Evolutionary conservation across 2,113 vertebrate genomes (phyloP).

Genomic region (Cephalopholis sonnerati): DNA sequence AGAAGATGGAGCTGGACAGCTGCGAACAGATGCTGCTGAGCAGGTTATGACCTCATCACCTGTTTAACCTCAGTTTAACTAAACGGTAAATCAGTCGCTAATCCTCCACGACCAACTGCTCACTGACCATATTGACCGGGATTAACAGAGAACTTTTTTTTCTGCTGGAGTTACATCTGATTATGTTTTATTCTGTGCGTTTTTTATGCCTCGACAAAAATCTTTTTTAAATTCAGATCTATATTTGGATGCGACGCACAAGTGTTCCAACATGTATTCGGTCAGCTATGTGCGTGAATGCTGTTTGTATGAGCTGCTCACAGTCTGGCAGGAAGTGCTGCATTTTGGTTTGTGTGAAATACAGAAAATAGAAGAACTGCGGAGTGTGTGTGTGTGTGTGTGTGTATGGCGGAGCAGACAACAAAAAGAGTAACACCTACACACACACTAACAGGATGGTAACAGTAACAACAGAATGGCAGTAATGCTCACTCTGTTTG

Average conservation of each 20-base stretch:
- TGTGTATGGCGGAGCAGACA: background rate
- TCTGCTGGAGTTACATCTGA: background rate
- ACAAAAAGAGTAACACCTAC: constrained; percentile 46
- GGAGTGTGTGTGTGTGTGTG: background rate
- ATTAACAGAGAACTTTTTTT: constrained; percentile 17
- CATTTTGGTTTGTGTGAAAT: constrained; percentile 11
- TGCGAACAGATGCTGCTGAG: constrained; percentile 37
- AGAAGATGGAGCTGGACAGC: constrained; percentile 28
- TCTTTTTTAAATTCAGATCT: background rate
- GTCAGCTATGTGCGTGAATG: background rate
- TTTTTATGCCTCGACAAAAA: background rate
- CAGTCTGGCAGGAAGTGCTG: background rate
- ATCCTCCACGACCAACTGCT: constrained; percentile 45
- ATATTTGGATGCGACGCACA: background rate
- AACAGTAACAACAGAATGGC: background rate
- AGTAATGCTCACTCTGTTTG: background rate
- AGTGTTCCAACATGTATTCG: background rate
- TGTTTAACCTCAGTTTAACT: constrained; percentile 49
- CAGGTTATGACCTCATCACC: constrained; percentile 44
- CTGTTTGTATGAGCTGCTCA: background rate
- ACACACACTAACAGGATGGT: background rate
- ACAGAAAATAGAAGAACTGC: constrained; percentile 5
- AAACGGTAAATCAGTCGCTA: constrained; percentile 32
- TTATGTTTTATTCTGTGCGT: background rate
- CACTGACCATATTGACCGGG: constrained; percentile 11